Percentiles rank a stretch among this genome's conserved stretches.
Conservation (phyloP, 1,140 invertebrate genomes). For the Xylocopa sonorina region DNA sequence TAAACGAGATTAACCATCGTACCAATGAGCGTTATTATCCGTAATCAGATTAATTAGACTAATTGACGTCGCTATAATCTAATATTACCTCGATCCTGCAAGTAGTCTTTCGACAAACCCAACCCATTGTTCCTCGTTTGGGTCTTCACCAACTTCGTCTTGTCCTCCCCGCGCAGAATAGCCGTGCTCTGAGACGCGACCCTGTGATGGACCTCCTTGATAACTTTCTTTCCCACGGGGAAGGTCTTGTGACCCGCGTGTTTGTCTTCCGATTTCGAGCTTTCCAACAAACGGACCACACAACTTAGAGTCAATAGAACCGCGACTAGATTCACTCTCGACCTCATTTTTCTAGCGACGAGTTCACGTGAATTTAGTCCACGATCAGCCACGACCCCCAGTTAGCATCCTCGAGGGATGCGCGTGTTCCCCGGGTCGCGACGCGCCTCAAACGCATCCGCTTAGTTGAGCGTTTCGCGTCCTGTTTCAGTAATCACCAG, state of each 20-base stretch:
- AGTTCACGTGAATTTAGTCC: constrained; percentile 12
- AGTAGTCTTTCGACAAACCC: constrained; percentile 33
- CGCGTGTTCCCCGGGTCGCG: neutral
- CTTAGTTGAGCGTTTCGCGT: neutral
- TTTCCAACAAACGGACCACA: constrained; percentile 50
- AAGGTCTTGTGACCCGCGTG: constrained; percentile 5
- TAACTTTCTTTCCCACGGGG: constrained; percentile 4
- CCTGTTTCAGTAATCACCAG: neutral
- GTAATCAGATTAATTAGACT: no score
- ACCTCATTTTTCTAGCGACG: constrained; percentile 64
- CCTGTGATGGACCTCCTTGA: constrained; percentile 40
- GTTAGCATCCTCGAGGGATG: constrained; percentile 47
- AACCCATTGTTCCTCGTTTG: neutral
- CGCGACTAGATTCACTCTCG: constrained; percentile 73
- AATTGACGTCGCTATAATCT: no score
- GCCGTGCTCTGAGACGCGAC: constrained; percentile 18
- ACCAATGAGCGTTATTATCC: no score
- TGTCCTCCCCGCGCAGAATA: neutral
- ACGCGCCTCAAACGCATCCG: constrained; percentile 13
- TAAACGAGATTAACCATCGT: neutral
- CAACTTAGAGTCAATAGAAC: constrained; percentile 65
- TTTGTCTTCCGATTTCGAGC: constrained; percentile 13
- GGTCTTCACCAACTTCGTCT: neutral
- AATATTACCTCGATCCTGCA: constrained; percentile 37
- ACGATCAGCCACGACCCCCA: constrained; percentile 12